Evolutionary conservation across 2,797 vertebrate species (phyloP).

Genomic region (Myripristis jacobus): DNA sequence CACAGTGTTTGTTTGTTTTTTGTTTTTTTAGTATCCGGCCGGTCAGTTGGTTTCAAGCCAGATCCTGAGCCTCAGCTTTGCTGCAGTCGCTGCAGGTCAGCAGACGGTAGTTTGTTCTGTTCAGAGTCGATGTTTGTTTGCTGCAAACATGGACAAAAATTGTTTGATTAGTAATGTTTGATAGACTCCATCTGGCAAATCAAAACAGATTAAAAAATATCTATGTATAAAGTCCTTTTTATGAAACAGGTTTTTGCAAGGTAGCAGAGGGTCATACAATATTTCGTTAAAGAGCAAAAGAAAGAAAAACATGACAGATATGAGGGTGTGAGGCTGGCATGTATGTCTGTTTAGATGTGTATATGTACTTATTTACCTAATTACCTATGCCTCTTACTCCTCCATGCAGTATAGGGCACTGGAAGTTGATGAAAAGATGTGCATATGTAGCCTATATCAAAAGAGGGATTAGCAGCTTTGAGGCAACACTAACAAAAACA

Average conservation of each 20-base stretch:
- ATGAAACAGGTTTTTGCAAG: neutral
- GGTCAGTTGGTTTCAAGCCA: too few species aligned
- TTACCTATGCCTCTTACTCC: too few species aligned
- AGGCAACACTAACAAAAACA: constrained; percentile 1
- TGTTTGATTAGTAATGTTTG: neutral
- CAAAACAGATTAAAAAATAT: too few species aligned
- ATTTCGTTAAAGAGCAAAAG: neutral
- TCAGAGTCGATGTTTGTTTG: neutral
- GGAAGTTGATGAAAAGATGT: too few species aligned
- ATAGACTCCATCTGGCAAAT: neutral
- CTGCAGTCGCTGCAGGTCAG: too few species aligned
- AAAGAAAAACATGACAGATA: neutral
- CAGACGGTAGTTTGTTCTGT: too few species aligned
- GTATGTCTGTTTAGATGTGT: neutral
- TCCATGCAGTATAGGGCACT: too few species aligned
- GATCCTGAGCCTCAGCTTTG: too few species aligned
- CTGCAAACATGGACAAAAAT: neutral
- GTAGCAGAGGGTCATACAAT: neutral
- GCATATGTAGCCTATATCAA: neutral
- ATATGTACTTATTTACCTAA: too few species aligned
- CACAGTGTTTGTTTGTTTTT: too few species aligned
- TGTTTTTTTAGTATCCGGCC: too few species aligned
- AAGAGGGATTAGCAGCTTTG: too few species aligned
- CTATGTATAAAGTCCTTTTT: neutral
- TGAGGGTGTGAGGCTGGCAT: neutral